These are phyloP conservation scores for Synanceia verrucosa DNA, from an alignment of 2,797 vertebrate genomes.

Conservation along the genomic window DNA sequence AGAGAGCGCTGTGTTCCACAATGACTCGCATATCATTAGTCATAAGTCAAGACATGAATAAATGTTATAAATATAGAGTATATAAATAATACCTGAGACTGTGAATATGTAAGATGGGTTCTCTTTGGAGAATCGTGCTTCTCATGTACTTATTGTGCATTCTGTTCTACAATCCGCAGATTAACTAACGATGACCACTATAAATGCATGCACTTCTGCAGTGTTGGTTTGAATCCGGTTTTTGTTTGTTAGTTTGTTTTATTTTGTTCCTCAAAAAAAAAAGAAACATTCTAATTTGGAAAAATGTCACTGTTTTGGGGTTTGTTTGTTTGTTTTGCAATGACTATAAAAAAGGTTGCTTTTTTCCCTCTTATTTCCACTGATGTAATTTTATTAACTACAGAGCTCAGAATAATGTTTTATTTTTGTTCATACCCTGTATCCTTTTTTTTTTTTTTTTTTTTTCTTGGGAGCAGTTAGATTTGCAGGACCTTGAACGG, in stretches of 20 bases:
- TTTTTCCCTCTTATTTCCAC: constrained; percentile 35
- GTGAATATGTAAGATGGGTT: constrained; percentile 83
- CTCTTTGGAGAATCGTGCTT: constrained; percentile 75
- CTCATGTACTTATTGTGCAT: constrained; percentile 80
- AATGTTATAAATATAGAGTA: constrained; percentile 83
- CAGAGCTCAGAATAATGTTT: constrained; percentile 51
- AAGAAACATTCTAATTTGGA: constrained; percentile 30
- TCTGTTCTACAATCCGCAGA: constrained; percentile 79
- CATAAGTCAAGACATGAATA: constrained; percentile 73
- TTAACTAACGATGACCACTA: constrained; percentile 81
- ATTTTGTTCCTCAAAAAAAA: constrained; percentile 40
- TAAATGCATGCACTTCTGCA: constrained; percentile 85
- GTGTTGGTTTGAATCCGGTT: constrained; percentile 70
- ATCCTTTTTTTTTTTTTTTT: constrained; percentile 20
- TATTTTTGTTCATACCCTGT: constrained; percentile 45
- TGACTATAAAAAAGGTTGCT: constrained; percentile 23
- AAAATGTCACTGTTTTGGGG: constrained; percentile 41
- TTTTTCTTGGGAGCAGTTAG: constrained; percentile 64
- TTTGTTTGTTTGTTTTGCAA: constrained; percentile 43
- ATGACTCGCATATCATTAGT: constrained; percentile 73
- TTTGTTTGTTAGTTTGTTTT: constrained; percentile 45
- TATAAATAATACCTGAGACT: constrained; percentile 85
- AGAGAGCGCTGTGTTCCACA: constrained; percentile 63
- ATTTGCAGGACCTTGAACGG: constrained; percentile 66
- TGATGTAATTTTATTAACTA: constrained; percentile 57